phyloP scores from a whole-genome alignment of 2,797 vertebrate species.

The Falco columbarius region DNA sequence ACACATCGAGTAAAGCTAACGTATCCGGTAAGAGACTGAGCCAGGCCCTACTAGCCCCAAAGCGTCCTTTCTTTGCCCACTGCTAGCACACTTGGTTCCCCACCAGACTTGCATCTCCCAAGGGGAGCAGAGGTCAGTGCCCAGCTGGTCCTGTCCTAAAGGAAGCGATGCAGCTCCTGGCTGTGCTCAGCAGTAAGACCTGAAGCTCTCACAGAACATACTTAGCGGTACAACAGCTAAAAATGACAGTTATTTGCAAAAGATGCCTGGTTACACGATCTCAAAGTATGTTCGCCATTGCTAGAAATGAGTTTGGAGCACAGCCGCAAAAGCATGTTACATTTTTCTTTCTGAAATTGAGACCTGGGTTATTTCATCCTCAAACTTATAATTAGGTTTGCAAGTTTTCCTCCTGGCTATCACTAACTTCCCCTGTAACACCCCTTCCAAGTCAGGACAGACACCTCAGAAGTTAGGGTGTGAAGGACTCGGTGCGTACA shows the following conservation, averaged over 20 bases:
- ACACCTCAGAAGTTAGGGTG: background rate
- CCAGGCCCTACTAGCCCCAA: background rate
- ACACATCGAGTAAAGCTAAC: constrained; percentile 60
- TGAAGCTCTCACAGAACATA: rapidly evolving
- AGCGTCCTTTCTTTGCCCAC: background rate
- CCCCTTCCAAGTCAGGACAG: background rate
- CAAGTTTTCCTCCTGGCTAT: background rate
- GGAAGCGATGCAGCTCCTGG: background rate
- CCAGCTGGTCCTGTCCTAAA: background rate
- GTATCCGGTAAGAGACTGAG: background rate
- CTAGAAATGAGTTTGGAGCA: background rate
- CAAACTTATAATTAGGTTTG: background rate
- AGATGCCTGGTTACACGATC: background rate
- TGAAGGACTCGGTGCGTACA: rapidly evolving
- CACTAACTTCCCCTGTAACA: background rate
- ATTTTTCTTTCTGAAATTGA: background rate
- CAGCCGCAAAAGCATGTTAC: background rate
- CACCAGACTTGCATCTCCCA: background rate
- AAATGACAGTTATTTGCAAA: background rate
- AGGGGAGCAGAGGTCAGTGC: rapidly evolving
- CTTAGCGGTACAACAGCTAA: background rate
- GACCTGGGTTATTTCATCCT: background rate
- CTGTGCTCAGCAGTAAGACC: background rate
- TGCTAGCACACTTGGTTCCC: rapidly evolving
- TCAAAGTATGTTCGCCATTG: rapidly evolving